A percentile compares a stretch with the other conserved stretches of the same genome.
phyloP scores from a whole-genome alignment of 2,888 invertebrate genomes.

The Cacoxenus indagator region DNA sequence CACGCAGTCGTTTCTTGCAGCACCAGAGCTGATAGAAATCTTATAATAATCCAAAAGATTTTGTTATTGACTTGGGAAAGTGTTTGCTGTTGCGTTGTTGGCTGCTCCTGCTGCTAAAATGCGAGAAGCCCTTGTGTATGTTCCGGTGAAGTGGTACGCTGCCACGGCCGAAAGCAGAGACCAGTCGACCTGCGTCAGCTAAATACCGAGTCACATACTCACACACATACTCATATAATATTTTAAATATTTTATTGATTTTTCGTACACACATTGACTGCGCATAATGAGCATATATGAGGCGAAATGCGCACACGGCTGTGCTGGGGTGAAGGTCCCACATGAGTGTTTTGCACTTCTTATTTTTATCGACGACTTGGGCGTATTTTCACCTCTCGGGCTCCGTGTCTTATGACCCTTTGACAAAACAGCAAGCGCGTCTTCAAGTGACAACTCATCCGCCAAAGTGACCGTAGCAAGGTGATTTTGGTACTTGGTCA shows the following conservation, averaged over 20 bases:
- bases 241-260: slow-evolving; percentile 61
- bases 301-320: background rate
- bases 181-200: slow-evolving; percentile 18
- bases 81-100: slow-evolving; percentile 21
- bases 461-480: slow-evolving; percentile 9
- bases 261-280: slow-evolving; percentile 52
- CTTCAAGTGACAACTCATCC: slow-evolving; percentile 44
- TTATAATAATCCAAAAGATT: slow-evolving; percentile 17
- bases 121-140: background rate
- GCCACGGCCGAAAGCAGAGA: background rate
- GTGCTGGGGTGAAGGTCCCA: slow-evolving; percentile 3
- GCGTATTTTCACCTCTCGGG: slow-evolving; percentile 43
- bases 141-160: slow-evolving; percentile 1
- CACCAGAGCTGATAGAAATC: slow-evolving; percentile 15
- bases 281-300: slow-evolving; percentile 51
- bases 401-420: slow-evolving; percentile 42
- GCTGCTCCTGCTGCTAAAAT: background rate
- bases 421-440: slow-evolving; percentile 49
- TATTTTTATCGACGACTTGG: background rate
- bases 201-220: no score
- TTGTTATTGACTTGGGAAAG: slow-evolving; percentile 6
- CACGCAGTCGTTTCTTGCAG: background rate
- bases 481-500: no score
- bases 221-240: no score
- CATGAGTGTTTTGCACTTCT: slow-evolving; percentile 17